Conservation (phyloP, 2,888 invertebrate species). For the Hypercompe scribonia region DNA sequence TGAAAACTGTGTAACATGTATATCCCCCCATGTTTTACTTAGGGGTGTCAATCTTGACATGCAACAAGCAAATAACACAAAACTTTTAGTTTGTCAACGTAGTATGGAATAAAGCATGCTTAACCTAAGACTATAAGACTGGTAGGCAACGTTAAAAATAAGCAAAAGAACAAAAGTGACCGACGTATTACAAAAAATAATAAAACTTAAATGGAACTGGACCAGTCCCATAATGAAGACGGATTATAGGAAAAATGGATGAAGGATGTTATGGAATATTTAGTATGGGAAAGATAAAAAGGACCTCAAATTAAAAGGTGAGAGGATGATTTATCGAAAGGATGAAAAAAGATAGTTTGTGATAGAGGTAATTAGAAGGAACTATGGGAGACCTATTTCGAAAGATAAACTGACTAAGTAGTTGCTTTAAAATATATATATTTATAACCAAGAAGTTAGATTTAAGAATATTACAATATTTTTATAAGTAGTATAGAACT, state of each 20-base stretch:
- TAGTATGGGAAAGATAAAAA: slow-evolving; percentile 22
- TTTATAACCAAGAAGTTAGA: too few relatives aligned
- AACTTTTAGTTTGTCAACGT: too few relatives aligned
- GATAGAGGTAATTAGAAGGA: slow-evolving; percentile 14
- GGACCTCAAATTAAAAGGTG: slow-evolving; percentile 25
- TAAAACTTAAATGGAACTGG: neutral
- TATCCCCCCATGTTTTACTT: slow-evolving; percentile 20
- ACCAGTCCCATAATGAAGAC: slow-evolving; percentile 11
- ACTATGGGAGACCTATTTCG: slow-evolving; percentile 26
- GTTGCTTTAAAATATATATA: too few relatives aligned
- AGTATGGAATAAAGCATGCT: slow-evolving; percentile 24
- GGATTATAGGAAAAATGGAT: slow-evolving; percentile 7
- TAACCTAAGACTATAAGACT: neutral
- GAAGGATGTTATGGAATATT: slow-evolving; percentile 11
- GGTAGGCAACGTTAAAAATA: too few relatives aligned
- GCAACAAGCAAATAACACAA: slow-evolving; percentile 15
- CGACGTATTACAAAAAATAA: too few relatives aligned
- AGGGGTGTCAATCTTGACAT: slow-evolving; percentile 24
- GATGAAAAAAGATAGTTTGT: slow-evolving; percentile 19
- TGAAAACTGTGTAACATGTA: slow-evolving; percentile 13
- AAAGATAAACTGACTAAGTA: slow-evolving; percentile 25
- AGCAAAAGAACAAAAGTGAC: too few relatives aligned
- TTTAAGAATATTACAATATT: too few relatives aligned
- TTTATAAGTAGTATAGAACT: too few relatives aligned
- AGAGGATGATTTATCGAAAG: slow-evolving; percentile 25